Evolutionary conservation across 1,140 invertebrate genomes (phyloP), one percentile per base, ranked within the genome.

Genomic region (Drosophila lini): DNA sequence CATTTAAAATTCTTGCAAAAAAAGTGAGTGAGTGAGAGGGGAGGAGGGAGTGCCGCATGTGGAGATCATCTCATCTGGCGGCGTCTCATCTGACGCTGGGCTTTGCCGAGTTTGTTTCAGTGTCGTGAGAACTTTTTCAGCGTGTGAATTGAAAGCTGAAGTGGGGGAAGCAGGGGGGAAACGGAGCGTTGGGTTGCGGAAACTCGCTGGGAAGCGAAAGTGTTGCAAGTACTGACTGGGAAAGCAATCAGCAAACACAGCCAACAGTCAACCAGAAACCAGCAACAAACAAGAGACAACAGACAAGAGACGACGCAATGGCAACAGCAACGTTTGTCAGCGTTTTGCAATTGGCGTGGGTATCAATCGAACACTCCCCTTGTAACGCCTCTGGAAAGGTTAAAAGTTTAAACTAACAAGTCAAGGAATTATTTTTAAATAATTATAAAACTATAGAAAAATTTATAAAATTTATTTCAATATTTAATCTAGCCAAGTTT

Each of bases 71-170:
- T 60, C 82, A 79, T 85, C 74, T 85, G 82, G 82, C 81, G 59
- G 57, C 71, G 47, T 40, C 71, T 44, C 55, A 48, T 78, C 75
- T 62, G 69, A 64, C 52, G 80, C 25, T 10, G 3, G 47, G 15
- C 25, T 45, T 44, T 59, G 59, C 56, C 48, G 75, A 55, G 69
- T 76, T 78, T 73, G 64, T 61, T 64, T 86, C 83, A 88, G 77
- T 89, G 83, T 88, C 83, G 83, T 88, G 83, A 88, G 83, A 88
- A 88, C 85, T 83, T 75, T 82, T 89, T 89, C 74, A 88, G 67
- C 83, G 83, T 88, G 83, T 88, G 83, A 89, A 89, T 88, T 78
- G 67, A 81, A 84, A 78, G 75, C 59, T 5, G 32, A 59, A 42
- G 40, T 31, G 48, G 41, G 13, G 48, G 15, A 15, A 10, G 10